Evolutionary conservation across 2,888 invertebrate species (phyloP).

Genomic region (Malacosoma neustria): DNA sequence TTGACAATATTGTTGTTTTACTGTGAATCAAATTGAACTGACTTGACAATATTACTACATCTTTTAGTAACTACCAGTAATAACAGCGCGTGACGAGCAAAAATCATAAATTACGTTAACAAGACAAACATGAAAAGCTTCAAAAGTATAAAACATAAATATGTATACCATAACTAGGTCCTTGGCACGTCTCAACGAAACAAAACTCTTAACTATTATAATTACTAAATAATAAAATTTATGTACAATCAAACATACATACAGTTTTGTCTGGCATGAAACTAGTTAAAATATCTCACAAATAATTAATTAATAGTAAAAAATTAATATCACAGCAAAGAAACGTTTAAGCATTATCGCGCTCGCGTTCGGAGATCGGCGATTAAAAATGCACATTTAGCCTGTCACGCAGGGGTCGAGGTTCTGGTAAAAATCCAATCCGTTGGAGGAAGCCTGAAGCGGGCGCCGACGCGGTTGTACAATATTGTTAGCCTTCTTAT

Average conservation of each 20-base stretch:
- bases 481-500: constrained; percentile 4
- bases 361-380: constrained; percentile 4
- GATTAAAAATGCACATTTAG: constrained; percentile 10
- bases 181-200: constrained; percentile 10
- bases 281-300: constrained; percentile 29
- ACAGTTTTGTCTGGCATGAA: constrained; percentile 37
- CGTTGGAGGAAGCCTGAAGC: constrained; percentile 6
- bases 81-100: background rate
- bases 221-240: constrained; percentile 24
- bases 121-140: constrained; percentile 1
- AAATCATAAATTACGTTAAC: background rate
- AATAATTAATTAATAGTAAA: constrained; percentile 45
- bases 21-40: too few species aligned
- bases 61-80: background rate
- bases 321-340: constrained; percentile 68
- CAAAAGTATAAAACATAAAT: constrained; percentile 5
- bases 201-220: constrained; percentile 19
- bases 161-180: constrained; percentile 2
- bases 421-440: constrained; percentile 22
- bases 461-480: constrained; percentile 10
- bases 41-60: too few species aligned
- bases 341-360: constrained; percentile 39
- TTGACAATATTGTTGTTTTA: too few species aligned
- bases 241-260: constrained; percentile 45
- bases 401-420: constrained; percentile 24